These are phyloP conservation scores for Elaphurus davidianus DNA, from an alignment of 2,113 vertebrate genomes.

Conservation along the genomic window DNA sequence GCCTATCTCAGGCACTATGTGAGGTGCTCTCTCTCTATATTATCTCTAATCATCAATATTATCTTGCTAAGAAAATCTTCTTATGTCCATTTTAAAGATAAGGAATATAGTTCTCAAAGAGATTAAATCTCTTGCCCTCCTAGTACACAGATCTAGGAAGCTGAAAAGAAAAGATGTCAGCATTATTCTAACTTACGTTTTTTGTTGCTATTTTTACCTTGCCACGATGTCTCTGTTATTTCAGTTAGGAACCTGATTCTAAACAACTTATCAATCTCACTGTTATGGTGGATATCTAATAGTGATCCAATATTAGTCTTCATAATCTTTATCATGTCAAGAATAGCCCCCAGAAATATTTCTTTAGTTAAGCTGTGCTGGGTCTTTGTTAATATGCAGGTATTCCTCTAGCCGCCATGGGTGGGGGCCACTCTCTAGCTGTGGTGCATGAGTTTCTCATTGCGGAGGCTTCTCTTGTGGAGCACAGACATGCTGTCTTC, in stretches of 20 bases:
- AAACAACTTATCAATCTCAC: background rate
- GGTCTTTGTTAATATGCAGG: background rate
- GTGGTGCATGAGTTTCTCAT: background rate
- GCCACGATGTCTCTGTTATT: background rate
- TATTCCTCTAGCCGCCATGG: background rate
- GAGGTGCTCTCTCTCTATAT: background rate
- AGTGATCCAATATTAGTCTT: background rate
- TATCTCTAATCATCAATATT: background rate
- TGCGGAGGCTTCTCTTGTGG: rapidly evolving
- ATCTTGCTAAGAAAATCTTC: background rate
- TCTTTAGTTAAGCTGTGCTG: background rate
- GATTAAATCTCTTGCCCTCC: background rate
- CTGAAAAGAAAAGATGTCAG: background rate
- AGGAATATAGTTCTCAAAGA: background rate
- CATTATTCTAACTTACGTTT: background rate
- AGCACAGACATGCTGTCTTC: background rate
- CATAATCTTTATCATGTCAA: background rate
- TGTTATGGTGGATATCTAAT: background rate
- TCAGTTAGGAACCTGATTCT: background rate
- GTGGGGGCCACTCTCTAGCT: background rate
- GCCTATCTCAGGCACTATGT: background rate
- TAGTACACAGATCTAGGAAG: background rate
- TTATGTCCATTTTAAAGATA: background rate
- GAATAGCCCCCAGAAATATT: background rate
- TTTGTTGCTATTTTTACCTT: background rate